Evolutionary conservation across 35 echinoderm and acorn worm genomes (phyloP).

Genomic region (Diadema setosum): DNA sequence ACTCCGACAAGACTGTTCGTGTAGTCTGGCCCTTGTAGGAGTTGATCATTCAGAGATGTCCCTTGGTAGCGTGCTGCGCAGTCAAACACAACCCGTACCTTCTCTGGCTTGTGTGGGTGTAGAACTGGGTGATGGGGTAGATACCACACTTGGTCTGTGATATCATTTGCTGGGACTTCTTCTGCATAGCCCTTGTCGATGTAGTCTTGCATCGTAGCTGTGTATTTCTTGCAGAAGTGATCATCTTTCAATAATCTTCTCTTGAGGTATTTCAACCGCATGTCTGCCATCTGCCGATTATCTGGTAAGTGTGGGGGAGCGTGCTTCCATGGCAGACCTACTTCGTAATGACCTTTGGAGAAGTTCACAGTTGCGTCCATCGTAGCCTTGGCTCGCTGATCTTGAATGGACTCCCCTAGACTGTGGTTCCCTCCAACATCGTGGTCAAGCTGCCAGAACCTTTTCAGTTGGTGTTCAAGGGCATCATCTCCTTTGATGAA

Average conservation of each 20-base stretch:
- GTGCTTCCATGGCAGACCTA: slow-evolving; percentile 46
- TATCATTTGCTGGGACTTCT: neutral
- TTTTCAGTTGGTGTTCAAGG: neutral
- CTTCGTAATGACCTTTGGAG: slow-evolving; percentile 22
- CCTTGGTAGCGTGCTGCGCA: slow-evolving; percentile 59
- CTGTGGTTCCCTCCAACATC: neutral
- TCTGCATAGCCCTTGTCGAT: slow-evolving; percentile 53
- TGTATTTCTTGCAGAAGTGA: slow-evolving; percentile 36
- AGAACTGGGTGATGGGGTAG: slow-evolving; percentile 63
- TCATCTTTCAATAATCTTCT: slow-evolving; percentile 24
- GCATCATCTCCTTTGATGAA: neutral
- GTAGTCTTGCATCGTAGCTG: neutral
- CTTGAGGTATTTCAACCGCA: slow-evolving; percentile 34
- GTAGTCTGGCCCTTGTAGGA: slow-evolving; percentile 28
- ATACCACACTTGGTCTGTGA: slow-evolving; percentile 19
- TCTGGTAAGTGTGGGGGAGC: neutral
- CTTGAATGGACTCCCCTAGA: neutral
- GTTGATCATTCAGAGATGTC: slow-evolving; percentile 25
- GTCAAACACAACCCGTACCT: slow-evolving; percentile 60
- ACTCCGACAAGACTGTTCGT: slow-evolving; percentile 26
- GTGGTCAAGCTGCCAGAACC: neutral
- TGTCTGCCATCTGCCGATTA: slow-evolving; percentile 20
- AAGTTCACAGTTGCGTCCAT: slow-evolving; percentile 36
- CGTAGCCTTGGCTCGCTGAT: neutral
- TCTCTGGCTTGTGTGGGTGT: slow-evolving; percentile 55